Base-by-base conservation (phyloP, 2,113 vertebrate species). In the Ailuropoda melanoleuca region DNA sequence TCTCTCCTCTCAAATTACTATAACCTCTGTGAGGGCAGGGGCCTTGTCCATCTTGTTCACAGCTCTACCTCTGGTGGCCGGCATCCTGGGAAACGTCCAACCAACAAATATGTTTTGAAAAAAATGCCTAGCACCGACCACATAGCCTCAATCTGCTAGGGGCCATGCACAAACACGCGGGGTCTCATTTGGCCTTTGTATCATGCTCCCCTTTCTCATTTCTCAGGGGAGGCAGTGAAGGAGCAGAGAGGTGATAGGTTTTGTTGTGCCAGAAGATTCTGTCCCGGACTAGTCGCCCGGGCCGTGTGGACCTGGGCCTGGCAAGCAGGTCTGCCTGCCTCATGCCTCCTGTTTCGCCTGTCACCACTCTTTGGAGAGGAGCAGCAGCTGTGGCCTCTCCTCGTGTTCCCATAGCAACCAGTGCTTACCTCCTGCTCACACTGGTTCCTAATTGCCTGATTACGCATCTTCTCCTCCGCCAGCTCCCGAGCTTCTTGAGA, bases 381-480 rank as follows among this genome's bases (percentile, higher is more conserved):
- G 89, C 97, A 97, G 95, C 98, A 98, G 97, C 97, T 98, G 97
- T 97, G 97, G 96, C 97, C 97, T 97, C 95, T 97, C 92, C 86
- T 97, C 43, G 13, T 86, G 97, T 98, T 97, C 95, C 98, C 95
- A 98, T 98, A 96, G 97, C 93, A 98, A 98, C 97, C 89, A 97
- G 97, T 68, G 92, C 97, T 98, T 97, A 95, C 97, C 98, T 98
- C 97, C 93, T 15, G 91, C 89, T 97, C 96, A 88, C 93, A 96
- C 96, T 98, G 95, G 81, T 96, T 96, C 97, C 93, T 97, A 98
- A 98, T 98, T 98, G 97, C 97, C 95, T 98, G 98, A 97, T 98
- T 98, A 93, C 88, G 2, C 92, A 97, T 97, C 97, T 97, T 93
- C 91, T 93, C 95, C 94, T 93, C 89, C 23, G 0, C 48, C 86